Conservation (phyloP, 2,888 invertebrate genomes). For the Acanthosoma haemorrhoidale region DNA sequence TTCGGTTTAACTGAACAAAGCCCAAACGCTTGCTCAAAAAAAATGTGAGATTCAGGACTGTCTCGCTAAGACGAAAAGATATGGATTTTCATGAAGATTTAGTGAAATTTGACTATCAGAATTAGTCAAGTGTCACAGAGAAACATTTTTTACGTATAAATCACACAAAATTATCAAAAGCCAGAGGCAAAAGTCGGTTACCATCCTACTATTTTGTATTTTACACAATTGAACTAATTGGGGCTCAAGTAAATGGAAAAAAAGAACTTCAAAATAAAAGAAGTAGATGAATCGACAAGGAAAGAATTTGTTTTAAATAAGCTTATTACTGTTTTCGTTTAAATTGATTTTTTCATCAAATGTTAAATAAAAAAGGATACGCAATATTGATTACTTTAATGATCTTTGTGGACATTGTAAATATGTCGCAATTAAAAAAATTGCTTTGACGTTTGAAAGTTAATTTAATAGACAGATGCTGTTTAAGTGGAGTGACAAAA, state of each 20-base stretch:
- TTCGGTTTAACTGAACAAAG: background rate
- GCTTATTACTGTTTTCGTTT: no score
- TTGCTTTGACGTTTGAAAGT: no score
- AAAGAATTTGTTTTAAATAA: no score
- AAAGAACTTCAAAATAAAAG: background rate
- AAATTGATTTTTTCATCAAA: no score
- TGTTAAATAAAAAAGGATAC: no score
- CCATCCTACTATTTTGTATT: slow-evolving; percentile 40
- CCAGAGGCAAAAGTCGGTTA: slow-evolving; percentile 39
- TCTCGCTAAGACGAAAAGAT: background rate
- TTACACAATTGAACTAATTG: slow-evolving; percentile 36
- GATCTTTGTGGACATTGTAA: no score
- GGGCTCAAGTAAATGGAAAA: background rate
- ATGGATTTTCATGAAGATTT: background rate
- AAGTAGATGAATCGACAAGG: background rate
- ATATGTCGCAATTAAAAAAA: no score
- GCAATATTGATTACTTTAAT: no score
- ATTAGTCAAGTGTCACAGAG: slow-evolving; percentile 38
- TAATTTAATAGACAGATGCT: no score
- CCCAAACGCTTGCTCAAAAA: background rate
- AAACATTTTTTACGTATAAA: slow-evolving; percentile 33
- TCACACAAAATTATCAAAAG: slow-evolving; percentile 34
- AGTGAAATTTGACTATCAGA: slow-evolving; percentile 38
- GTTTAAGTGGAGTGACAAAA: no score
- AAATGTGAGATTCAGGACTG: background rate